Evolutionary conservation across 2,888 invertebrate species (phyloP).

Genomic region (Campopleginae sp.): DNA sequence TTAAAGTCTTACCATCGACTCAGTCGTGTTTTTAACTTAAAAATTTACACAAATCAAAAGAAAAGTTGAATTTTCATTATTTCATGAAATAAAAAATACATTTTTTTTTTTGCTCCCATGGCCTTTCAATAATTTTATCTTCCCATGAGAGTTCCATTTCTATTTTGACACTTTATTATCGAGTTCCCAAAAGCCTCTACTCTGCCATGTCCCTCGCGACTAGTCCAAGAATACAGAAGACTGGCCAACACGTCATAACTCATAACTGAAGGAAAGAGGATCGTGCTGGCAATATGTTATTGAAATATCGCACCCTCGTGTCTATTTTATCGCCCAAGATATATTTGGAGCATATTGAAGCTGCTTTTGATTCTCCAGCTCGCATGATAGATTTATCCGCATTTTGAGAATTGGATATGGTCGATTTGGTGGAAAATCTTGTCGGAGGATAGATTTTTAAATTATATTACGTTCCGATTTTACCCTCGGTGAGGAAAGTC

Average conservation of each 20-base stretch:
- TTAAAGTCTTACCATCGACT: not conserved
- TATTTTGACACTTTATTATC: not conserved
- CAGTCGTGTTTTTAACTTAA: not conserved
- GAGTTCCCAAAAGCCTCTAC: not conserved
- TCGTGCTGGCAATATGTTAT: constrained; percentile 66
- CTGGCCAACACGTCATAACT: constrained; percentile 1
- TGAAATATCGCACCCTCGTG: constrained; percentile 59
- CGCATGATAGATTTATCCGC: constrained; percentile 62
- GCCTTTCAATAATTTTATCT: not conserved
- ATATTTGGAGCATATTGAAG: not conserved
- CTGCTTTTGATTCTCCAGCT: constrained; percentile 13
- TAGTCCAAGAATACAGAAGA: not conserved
- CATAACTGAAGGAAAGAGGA: constrained; percentile 56
- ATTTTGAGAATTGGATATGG: constrained; percentile 54
- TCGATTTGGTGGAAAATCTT: constrained; percentile 52
- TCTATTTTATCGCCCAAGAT: constrained; percentile 45
- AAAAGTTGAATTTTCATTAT: not conserved
- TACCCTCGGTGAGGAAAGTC: constrained; percentile 35
- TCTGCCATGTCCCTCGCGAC: constrained; percentile 4
- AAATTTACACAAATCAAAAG: not conserved
- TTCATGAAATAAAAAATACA: not conserved
- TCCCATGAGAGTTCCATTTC: not conserved
- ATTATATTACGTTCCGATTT: constrained; percentile 52
- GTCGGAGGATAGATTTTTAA: constrained; percentile 22
- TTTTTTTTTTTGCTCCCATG: not conserved